Evolutionary conservation across 2,888 invertebrate species (phyloP), one percentile per base, ranked within the genome.

Genomic region (Clostera curtula): DNA sequence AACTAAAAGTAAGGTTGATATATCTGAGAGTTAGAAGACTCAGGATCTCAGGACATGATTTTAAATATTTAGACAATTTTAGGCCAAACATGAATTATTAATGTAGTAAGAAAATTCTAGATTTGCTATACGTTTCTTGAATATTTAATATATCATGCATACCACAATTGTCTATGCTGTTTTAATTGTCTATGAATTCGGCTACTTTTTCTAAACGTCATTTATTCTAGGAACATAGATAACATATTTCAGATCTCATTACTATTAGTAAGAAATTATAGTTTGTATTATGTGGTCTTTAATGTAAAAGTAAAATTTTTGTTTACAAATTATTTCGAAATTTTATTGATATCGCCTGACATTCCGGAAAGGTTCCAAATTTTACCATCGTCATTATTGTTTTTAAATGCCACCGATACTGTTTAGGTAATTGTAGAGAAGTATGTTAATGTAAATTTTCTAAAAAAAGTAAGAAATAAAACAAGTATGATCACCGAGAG

Each of bases 21-120:
- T 69, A 74, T 69, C 77, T 71, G 76, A 75, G 71, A 68, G 72
- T 64, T 49, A 51, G n/a, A 60, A 49, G 54, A 58, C 46, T 51
- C 63, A n/a, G n/a, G 76, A 82, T 79, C 80, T 83, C 80, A 73
- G 66, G 61, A 60, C 67, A 65, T 70, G 66, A 67, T 71, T 69
- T 59, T 45, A 55, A 51, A 49, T 43, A 47, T 50, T 59, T 56
- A 49, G 40, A 20, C 27, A 40, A 40, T 19, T 45, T 46, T 45
- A 47, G 38, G 40, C 44, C 43, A 37, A 34, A 42, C 25, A 25
- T 3, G 7, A 22, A 15, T 23, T 10, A 23, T 23, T 23, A 23
- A 23, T 23, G 14, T 23, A 15, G 15, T 22, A 22, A 13, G n/a
- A n/a, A n/a, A n/a, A n/a, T n/a, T n/a, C n/a, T n/a, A n/a, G n/a